Base-by-base conservation (phyloP, 2,797 vertebrate species). In the Sebastes cheni region DNA sequence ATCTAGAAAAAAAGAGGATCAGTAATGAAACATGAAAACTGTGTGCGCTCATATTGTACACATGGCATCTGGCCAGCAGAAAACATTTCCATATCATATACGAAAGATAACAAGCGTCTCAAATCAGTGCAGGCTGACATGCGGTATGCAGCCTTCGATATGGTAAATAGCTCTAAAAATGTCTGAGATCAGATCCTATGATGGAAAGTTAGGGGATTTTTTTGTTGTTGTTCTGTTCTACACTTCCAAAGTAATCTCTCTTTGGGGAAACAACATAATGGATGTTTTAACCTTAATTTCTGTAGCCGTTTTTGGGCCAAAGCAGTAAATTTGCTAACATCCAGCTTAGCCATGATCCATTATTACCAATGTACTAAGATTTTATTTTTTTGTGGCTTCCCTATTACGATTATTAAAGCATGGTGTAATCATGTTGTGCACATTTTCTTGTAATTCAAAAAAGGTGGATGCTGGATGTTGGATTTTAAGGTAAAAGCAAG, bases 41-140 rank as follows among this genome's bases (percentile, higher is more conserved):
- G n/a, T 27, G 18, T 46, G 25, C 1, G 1, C 4, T 36, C 36
- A 72, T 36, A 7, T 39, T 66, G 13, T 60, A 30, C 20, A 62
- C n/a, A 4, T 36, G 75, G 42, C 8, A 18, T 73, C 46, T 55
- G 13, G 7, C 34, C 25, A 59, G 46, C 34, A 56, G 11, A 77
- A 77, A 36, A 60, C 16, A 0, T 60, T 52, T 59, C 14, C 10
- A 61, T 12, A 52, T 52, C 46, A n/a, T n/a, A 52, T 2, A 58
- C 27, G 18, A 64, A 59, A 67, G 46, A 81, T 79, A 84, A 70
- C 34, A 73, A 69, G 80, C 25, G 29, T 77, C 18, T 73, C 6
- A 59, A 52, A 50, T 56, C 56, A 64, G 39, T 54, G 30, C 42
- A 61, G 60, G 25, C 60, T 79, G 72, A 77, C 27, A 16, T 66